These are phyloP conservation scores for Fragum fragum DNA, from an alignment of 2,888 invertebrate species.

Conservation along the genomic window DNA sequence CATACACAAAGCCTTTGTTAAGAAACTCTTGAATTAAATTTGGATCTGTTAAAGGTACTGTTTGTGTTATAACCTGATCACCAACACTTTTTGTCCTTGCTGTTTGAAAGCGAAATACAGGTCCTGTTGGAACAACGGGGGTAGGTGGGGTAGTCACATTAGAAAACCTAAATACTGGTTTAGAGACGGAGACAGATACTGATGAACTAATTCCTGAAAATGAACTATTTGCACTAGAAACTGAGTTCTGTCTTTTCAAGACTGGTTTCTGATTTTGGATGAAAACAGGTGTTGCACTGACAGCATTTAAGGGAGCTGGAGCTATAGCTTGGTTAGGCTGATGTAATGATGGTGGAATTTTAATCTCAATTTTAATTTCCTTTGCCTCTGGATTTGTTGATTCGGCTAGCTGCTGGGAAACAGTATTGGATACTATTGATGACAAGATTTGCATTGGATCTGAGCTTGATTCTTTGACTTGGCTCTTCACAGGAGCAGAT, in stretches of 20 bases:
- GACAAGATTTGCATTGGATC: slow-evolving; percentile 60
- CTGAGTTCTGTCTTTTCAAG: slow-evolving; percentile 44
- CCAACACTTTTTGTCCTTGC: slow-evolving; percentile 41
- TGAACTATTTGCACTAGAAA: slow-evolving; percentile 6
- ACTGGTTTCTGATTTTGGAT: slow-evolving; percentile 18
- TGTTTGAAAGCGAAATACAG: slow-evolving; percentile 49
- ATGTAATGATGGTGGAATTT: slow-evolving; percentile 61
- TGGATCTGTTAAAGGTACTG: slow-evolving; percentile 89
- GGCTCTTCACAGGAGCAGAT: neutral
- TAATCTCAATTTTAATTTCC: slow-evolving; percentile 80
- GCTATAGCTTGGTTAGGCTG: slow-evolving; percentile 7
- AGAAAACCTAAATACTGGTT: slow-evolving; percentile 53
- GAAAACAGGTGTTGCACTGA: neutral
- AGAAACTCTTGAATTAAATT: slow-evolving; percentile 92
- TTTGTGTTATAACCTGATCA: slow-evolving; percentile 36
- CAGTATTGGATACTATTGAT: slow-evolving; percentile 57
- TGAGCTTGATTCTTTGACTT: neutral
- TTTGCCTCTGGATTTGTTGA: slow-evolving; percentile 63
- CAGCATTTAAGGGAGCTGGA: neutral
- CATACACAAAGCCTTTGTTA: slow-evolving; percentile 88
- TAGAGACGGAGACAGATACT: neutral
- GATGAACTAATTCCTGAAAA: neutral
- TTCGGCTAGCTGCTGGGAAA: slow-evolving; percentile 35
- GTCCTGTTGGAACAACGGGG: slow-evolving; percentile 13
- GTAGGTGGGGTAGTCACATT: slow-evolving; percentile 9